A percentile compares a stretch with the other conserved stretches of the same genome.
Evolutionary conservation across 2,888 invertebrate species (phyloP).

Genomic region (Clistopyga incitator): DNA sequence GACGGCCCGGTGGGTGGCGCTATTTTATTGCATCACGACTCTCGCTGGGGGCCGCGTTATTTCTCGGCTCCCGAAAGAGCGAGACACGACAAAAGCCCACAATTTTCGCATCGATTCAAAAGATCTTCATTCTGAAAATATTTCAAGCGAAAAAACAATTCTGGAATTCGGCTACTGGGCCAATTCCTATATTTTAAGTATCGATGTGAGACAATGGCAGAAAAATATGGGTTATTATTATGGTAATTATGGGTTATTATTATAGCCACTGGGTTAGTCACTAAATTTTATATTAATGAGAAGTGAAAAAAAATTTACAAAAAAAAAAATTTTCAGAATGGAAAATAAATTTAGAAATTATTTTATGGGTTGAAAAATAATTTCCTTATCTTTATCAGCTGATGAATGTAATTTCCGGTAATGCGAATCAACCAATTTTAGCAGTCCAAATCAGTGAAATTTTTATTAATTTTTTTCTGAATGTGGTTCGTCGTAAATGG

Average conservation of each 20-base stretch:
- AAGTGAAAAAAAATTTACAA: too few species aligned
- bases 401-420: too few species aligned
- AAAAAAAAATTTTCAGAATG: too few species aligned
- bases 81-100: background rate
- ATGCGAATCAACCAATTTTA: too few species aligned
- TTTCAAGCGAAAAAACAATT: background rate
- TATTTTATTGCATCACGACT: slow-evolving; percentile 84
- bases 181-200: background rate
- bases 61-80: slow-evolving; percentile 44
- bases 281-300: too few species aligned
- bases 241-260: too few species aligned
- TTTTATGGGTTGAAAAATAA: too few species aligned
- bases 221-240: too few species aligned
- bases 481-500: background rate
- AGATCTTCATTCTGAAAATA: background rate
- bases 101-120: background rate
- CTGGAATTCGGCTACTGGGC: background rate
- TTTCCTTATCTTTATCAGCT: too few species aligned
- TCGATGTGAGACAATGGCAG: too few species aligned
- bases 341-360: too few species aligned
- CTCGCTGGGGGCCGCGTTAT: slow-evolving; percentile 68
- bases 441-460: background rate
- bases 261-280: too few species aligned
- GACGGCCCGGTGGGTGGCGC: slow-evolving; percentile 83
- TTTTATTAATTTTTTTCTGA: background rate